Evolutionary conservation across 2,888 invertebrate genomes (phyloP).

Genomic region (Drosophila affinis): DNA sequence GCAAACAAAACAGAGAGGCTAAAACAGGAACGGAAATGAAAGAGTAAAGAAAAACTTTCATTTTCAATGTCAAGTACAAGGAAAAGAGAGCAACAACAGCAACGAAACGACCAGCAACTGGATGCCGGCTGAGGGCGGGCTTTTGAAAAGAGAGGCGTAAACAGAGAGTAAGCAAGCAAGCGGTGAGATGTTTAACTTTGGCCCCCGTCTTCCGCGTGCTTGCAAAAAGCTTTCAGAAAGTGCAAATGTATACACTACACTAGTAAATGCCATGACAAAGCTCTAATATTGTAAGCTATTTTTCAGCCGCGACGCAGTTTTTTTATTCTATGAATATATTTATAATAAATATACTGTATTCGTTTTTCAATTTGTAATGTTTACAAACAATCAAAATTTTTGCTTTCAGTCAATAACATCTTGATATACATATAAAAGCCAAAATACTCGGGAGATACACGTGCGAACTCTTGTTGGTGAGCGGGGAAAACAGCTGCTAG

Average conservation of each 20-base stretch:
- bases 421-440: not conserved
- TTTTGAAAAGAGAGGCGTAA: conserved; percentile 21
- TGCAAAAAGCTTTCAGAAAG: not conserved
- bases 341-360: not conserved
- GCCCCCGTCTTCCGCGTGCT: not conserved
- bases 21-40: conserved; percentile 17
- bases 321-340: not conserved
- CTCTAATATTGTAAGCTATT: not conserved
- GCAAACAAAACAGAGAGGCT: conserved; percentile 17
- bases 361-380: not conserved
- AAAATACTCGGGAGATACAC: conserved; percentile 14
- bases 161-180: conserved; percentile 16
- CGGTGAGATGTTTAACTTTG: not conserved
- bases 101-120: conserved; percentile 1
- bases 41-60: conserved; percentile 51
- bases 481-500: conserved; percentile 29
- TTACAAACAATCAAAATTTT: conserved; percentile 2
- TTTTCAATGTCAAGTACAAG: conserved; percentile 65
- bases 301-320: not conserved
- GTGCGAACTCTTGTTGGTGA: conserved; percentile 19
- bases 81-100: conserved; percentile 23
- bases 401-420: not conserved
- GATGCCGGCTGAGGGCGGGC: conserved; percentile 22
- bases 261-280: conserved; percentile 5
- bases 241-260: not conserved